Evolutionary conservation across 1,140 invertebrate species (phyloP).

Genomic region (Drosophila pallidifrons): DNA sequence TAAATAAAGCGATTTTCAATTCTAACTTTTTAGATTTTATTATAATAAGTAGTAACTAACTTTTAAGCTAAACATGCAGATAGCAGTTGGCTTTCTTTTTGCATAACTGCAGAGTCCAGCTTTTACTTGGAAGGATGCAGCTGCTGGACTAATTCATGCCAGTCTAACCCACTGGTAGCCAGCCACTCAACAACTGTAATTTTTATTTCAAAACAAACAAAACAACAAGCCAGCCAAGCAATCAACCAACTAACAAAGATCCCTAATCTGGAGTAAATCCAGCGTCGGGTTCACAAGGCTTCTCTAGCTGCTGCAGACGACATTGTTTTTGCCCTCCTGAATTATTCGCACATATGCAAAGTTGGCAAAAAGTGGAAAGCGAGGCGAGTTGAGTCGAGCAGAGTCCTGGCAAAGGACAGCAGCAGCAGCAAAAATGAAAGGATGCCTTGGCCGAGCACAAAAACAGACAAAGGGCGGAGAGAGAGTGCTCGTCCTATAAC

Average conservation of each 20-base stretch:
- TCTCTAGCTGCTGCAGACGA: conserved; percentile 26
- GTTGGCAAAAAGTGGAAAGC: conserved; percentile 70
- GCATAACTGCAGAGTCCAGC: too few species aligned
- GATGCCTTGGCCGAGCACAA: conserved; percentile 34
- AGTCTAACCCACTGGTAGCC: conserved; percentile 37
- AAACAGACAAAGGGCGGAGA: conserved; percentile 28
- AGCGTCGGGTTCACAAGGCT: conserved; percentile 56
- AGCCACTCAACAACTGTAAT: conserved; percentile 68
- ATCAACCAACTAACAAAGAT: conserved; percentile 72
- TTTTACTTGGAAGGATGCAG: conserved; percentile 26
- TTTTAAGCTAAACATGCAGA: too few species aligned
- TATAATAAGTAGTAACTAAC: too few species aligned
- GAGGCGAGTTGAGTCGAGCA: background rate
- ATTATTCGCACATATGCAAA: conserved; percentile 83
- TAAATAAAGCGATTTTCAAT: background rate
- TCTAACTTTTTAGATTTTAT: too few species aligned
- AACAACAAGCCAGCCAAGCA: conserved; percentile 40
- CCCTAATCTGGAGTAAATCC: conserved; percentile 81
- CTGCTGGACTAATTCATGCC: conserved; percentile 36
- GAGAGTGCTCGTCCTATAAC: conserved; percentile 12
- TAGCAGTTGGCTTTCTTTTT: too few species aligned
- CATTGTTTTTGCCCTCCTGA: conserved; percentile 53
- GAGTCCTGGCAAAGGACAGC: conserved; percentile 29
- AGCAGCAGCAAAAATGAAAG: conserved; percentile 46
- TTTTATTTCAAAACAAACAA: conserved; percentile 66